Evolutionary conservation across 1,140 invertebrate species (phyloP).

Genomic region (Caenorhabditis remanei): DNA sequence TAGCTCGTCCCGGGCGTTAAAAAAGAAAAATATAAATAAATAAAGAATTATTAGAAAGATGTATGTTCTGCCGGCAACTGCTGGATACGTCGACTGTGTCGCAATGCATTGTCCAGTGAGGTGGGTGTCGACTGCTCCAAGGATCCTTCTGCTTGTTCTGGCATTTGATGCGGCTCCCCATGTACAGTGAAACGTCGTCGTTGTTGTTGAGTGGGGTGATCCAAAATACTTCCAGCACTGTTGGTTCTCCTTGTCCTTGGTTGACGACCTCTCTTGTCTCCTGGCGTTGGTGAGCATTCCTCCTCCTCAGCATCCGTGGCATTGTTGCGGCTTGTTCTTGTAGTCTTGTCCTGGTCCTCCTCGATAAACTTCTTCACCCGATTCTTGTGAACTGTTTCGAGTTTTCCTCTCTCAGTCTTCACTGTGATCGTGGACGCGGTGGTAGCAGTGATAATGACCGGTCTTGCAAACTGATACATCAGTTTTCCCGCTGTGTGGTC

Average conservation of each 20-base stretch:
- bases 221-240: too few species aligned
- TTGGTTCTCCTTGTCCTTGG: too few species aligned
- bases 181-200: too few species aligned
- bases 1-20: neutral
- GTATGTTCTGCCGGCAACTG: neutral
- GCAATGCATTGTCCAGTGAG: neutral
- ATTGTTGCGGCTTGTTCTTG: neutral
- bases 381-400: slow-evolving; percentile 10
- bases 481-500: neutral
- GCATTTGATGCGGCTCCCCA: neutral
- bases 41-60: neutral
- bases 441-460: neutral
- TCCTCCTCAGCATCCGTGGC: too few species aligned
- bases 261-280: too few species aligned
- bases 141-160: too few species aligned
- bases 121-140: neutral
- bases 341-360: neutral
- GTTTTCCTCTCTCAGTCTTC: neutral
- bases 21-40: neutral
- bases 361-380: neutral
- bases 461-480: neutral
- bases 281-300: too few species aligned
- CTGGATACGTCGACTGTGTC: neutral
- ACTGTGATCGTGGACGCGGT: neutral
- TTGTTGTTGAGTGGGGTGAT: too few species aligned